Evolutionary conservation across 2,888 invertebrate species (phyloP).

Genomic region (Subacronicta megacephala): DNA sequence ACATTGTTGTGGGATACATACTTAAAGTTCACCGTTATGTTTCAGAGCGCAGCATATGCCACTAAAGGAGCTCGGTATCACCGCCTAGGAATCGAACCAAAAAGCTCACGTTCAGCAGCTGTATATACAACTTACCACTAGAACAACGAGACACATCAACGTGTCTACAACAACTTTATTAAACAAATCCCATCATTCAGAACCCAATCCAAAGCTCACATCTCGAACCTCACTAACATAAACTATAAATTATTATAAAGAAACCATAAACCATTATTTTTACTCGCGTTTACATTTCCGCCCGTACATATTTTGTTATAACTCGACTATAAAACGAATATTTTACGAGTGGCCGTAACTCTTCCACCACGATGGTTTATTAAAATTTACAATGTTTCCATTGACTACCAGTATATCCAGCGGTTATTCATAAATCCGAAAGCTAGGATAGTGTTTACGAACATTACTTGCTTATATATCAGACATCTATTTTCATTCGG

Average conservation of each 20-base stretch:
- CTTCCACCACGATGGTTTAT: slow-evolving; percentile 63
- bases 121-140: no score
- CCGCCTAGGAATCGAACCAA: no score
- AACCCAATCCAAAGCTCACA: slow-evolving; percentile 28
- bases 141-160: no score
- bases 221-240: slow-evolving; percentile 36
- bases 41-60: no score
- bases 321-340: slow-evolving; percentile 69
- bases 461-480: slow-evolving; percentile 71
- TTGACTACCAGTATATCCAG: slow-evolving; percentile 71
- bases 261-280: slow-evolving; percentile 64
- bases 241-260: slow-evolving; percentile 60
- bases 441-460: slow-evolving; percentile 73
- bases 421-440: slow-evolving; percentile 79
- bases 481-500: slow-evolving; percentile 75
- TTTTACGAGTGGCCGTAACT: slow-evolving; percentile 67
- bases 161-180: slow-evolving; percentile 1
- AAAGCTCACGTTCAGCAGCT: no score
- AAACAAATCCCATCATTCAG: neutral
- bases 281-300: slow-evolving; percentile 53
- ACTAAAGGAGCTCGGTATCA: no score
- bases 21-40: no score
- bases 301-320: slow-evolving; percentile 57
- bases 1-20: no score
- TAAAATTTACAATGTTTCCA: slow-evolving; percentile 82